A percentile compares a stretch with the other conserved stretches of the same genome.
phyloP scores from a whole-genome alignment of 2,888 invertebrate genomes.

The Helobdella robusta region DNA sequence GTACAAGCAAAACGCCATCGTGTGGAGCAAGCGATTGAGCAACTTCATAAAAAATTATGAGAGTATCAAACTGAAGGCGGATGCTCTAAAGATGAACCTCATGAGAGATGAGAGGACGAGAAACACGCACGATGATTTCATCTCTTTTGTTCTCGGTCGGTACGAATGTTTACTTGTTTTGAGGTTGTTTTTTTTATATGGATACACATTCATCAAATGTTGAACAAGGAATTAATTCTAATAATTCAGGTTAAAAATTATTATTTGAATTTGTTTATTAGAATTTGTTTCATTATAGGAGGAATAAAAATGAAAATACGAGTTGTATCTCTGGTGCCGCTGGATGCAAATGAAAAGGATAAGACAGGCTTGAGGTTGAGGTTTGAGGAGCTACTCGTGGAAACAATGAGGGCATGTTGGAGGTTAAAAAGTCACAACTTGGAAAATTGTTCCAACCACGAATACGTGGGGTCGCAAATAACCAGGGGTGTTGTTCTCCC shows the following conservation, averaged over 20 bases:
- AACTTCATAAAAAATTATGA: conserved; percentile 21
- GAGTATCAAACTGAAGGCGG: conserved; percentile 22
- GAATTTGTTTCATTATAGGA: background rate
- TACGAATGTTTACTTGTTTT: too few species aligned
- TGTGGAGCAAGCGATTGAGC: conserved; percentile 32
- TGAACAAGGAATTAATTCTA: too few species aligned
- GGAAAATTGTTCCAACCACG: conserved; percentile 29
- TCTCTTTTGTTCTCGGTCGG: conserved; percentile 32
- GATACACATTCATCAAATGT: too few species aligned
- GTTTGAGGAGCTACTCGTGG: conserved; percentile 30
- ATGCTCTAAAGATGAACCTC: conserved; percentile 30
- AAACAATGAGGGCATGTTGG: conserved; percentile 33
- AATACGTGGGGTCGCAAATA: conserved; percentile 18
- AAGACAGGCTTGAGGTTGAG: conserved; percentile 19
- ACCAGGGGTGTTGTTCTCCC: conserved; percentile 29
- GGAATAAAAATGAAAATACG: conserved; percentile 25
- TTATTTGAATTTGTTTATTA: background rate
- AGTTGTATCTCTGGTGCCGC: conserved; percentile 19
- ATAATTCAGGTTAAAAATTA: background rate
- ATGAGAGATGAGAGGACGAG: conserved; percentile 33
- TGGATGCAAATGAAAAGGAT: conserved; percentile 30
- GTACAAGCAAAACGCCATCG: conserved; percentile 30
- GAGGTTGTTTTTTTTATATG: too few species aligned
- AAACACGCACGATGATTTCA: conserved; percentile 33
- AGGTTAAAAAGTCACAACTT: conserved; percentile 35